phyloP scores from a whole-genome alignment of 2,888 invertebrate species.

The Nemapogon koenigi region DNA sequence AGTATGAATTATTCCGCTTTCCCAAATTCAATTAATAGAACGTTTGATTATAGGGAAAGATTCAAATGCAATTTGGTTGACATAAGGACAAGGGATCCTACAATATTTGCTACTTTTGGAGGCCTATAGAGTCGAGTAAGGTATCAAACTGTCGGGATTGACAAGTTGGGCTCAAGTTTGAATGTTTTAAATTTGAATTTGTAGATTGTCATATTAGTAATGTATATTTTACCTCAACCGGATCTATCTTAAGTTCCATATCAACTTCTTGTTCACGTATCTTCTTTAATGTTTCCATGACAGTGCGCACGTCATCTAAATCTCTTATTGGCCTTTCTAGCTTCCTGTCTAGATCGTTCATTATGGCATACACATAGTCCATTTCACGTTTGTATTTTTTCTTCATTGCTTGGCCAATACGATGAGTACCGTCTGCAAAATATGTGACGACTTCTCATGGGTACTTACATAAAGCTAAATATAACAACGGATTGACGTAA shows the following conservation, averaged over 20 bases:
- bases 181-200: too few species aligned
- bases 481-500: too few species aligned
- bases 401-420: constrained; percentile 86
- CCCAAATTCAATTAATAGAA: too few species aligned
- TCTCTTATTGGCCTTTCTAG: constrained; percentile 88
- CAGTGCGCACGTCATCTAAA: constrained; percentile 90
- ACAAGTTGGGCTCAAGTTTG: too few species aligned
- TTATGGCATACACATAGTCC: constrained; percentile 92
- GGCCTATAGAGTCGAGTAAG: too few species aligned
- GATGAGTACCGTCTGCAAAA: constrained; percentile 70
- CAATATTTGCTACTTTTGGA: too few species aligned
- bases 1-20: too few species aligned
- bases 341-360: constrained; percentile 91
- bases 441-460: background rate
- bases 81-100: too few species aligned
- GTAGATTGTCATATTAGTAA: too few species aligned
- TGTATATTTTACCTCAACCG: constrained; percentile 83
- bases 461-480: constrained; percentile 1
- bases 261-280: constrained; percentile 95
- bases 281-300: constrained; percentile 93
- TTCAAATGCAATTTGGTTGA: too few species aligned
- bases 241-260: constrained; percentile 92
- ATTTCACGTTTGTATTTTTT: constrained; percentile 90
- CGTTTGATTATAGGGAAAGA: too few species aligned
- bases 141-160: too few species aligned